A percentile compares a stretch with the other conserved stretches of the same genome.
phyloP scores from a whole-genome alignment of 1,140 invertebrate genomes.

The Monomorium pharaonis region DNA sequence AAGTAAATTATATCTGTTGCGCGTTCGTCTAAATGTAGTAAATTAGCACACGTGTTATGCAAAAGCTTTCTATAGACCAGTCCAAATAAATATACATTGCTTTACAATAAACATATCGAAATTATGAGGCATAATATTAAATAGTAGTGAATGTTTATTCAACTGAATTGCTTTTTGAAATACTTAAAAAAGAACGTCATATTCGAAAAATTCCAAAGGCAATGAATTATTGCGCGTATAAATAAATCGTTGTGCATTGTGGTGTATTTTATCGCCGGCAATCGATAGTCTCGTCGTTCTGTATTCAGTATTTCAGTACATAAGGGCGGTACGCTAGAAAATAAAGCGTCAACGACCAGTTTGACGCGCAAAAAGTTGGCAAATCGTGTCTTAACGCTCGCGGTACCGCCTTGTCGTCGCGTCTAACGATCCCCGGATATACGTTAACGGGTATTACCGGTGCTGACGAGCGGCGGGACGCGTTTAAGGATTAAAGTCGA shows the following conservation, averaged over 20 bases:
- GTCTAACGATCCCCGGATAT: conserved; percentile 51
- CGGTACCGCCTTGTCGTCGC: background rate
- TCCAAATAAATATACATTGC: background rate
- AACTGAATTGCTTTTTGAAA: conserved; percentile 3
- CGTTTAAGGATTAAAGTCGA: conserved; percentile 75
- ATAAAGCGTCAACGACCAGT: conserved; percentile 42
- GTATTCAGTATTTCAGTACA: conserved; percentile 2
- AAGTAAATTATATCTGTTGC: background rate
- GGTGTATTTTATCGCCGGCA: conserved; percentile 8
- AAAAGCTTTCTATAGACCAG: background rate
- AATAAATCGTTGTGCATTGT: background rate
- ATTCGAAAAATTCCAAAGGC: background rate
- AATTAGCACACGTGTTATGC: background rate
- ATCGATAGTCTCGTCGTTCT: conserved; percentile 2
- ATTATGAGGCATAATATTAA: background rate
- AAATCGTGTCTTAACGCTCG: conserved; percentile 61
- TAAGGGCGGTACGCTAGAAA: background rate
- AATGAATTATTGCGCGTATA: conserved; percentile 4
- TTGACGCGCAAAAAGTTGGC: conserved; percentile 55
- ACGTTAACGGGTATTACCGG: conserved; percentile 65
- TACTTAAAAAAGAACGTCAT: background rate
- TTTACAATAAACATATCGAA: background rate
- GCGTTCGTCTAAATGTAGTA: background rate
- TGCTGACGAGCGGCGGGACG: conserved; percentile 62
- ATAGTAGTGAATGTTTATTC: background rate